Percentiles rank a stretch among this genome's conserved stretches.
phyloP scores from a whole-genome alignment of 2,888 invertebrate genomes.

The Cinara cedri region DNA sequence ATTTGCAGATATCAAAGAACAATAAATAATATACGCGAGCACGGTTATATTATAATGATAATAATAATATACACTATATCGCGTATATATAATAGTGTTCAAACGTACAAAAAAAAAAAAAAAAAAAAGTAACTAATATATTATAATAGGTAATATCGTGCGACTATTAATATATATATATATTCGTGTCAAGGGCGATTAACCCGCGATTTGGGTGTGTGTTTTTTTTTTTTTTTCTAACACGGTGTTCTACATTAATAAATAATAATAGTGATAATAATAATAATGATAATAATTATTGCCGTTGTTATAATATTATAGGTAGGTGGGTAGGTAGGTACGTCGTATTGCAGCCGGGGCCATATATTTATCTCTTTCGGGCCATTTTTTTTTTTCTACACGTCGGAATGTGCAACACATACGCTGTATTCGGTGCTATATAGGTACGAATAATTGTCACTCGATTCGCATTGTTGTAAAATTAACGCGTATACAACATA shows the following conservation, averaged over 20 bases:
- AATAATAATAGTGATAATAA: constrained; percentile 10
- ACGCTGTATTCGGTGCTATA: background rate
- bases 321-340: too few relatives aligned
- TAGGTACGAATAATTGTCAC: background rate
- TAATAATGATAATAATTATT: constrained; percentile 17
- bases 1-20: constrained; percentile 15
- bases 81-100: background rate
- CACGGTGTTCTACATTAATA: constrained; percentile 32
- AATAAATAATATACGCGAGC: constrained; percentile 33
- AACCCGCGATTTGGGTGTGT: constrained; percentile 47
- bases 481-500: too few relatives aligned
- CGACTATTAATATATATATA: constrained; percentile 39
- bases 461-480: background rate
- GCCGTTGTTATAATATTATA: background rate
- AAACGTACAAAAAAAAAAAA: constrained; percentile 2
- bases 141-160: constrained; percentile 29
- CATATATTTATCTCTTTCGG: background rate
- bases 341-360: background rate
- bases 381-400: background rate
- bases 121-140: constrained; percentile 3
- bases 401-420: background rate
- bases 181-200: constrained; percentile 55
- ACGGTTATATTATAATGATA: too few relatives aligned
- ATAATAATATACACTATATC: background rate
- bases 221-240: constrained; percentile 33